Base-by-base conservation (phyloP, 2,888 invertebrate species). In the Muschampia plurimacula region DNA sequence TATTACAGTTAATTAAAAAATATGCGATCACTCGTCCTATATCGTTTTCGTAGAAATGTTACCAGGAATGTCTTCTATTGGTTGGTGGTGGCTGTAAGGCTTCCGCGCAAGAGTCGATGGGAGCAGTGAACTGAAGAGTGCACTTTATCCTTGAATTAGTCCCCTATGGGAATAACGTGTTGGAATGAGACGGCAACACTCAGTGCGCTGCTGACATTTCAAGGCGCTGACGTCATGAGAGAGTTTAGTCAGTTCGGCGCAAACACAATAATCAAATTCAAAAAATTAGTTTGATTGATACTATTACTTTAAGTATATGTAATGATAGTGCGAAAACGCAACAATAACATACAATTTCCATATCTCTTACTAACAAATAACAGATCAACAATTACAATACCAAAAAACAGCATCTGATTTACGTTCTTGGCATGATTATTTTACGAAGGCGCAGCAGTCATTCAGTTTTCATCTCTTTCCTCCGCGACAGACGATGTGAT, bases 111-210 rank as follows among this genome's bases (percentile, higher is more conserved):
- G 75, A 69, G 73, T 78, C 82, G 80, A 79, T 80, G 90, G 86
- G 92, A 89, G 88, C 92, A 92, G 85, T 92, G 92, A 93, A 93
- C 93, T 89, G 88, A 89, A 83, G 88, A 89, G 87, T 84, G 88
- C 87, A 86, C 87, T 82, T 84, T 86, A 92, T 92, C 91, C 93
- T 93, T 92, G 92, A 89, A 84, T 84, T 81, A 81, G 82, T 84
- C 85, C 82, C 86, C 87, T 87, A 84, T 89, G 87, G 86, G 87
- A 91, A 88, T 84, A 85, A 77, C 76, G 80, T 62, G 90, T 44
- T 62, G 74, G 86, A 92, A 73, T 77, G 86, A 84, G 91, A 92
- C 79, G 78, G 84, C 77, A 49, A 80, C 79, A 83, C 75, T 78
- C 72, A 77, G 78, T 82, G 81, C 83, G 84, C 79, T 86, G 83